A percentile compares a stretch with the other conserved stretches of the same genome.
These are phyloP conservation scores for Xiphorhynchus erythropygius DNA, from an alignment of 2,797 vertebrate species.

Conservation along the genomic window DNA sequence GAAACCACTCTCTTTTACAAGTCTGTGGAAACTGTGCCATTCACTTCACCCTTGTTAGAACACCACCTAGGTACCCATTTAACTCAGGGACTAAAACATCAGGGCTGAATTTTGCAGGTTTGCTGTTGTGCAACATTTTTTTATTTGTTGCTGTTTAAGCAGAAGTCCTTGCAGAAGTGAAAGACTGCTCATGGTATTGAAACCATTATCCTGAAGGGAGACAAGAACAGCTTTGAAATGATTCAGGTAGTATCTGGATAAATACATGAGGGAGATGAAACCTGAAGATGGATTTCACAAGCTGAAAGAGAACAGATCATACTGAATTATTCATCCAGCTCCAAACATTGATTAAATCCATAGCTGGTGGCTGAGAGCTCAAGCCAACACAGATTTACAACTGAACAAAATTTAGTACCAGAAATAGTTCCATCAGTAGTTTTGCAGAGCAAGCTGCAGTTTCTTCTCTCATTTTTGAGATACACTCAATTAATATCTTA, in stretches of 20 bases:
- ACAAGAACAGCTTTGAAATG: neutral
- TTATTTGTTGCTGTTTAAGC: neutral
- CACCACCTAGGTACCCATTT: neutral
- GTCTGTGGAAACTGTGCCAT: neutral
- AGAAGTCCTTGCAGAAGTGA: neutral
- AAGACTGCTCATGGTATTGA: neutral
- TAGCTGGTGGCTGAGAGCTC: constrained; percentile 34
- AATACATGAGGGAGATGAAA: constrained; percentile 28
- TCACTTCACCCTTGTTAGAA: neutral
- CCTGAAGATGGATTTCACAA: constrained; percentile 34
- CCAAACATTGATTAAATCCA: constrained; percentile 56
- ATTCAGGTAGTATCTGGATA: constrained; percentile 2
- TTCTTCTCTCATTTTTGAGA: constrained; percentile 2
- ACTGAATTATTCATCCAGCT: constrained; percentile 55
- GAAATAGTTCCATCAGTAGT: constrained; percentile 24
- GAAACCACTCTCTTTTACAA: neutral
- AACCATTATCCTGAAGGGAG: neutral
- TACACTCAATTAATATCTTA: neutral
- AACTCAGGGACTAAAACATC: neutral
- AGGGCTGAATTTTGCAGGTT: neutral
- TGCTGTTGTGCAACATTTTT: neutral
- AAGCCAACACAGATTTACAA: constrained; percentile 38
- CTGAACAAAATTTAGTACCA: constrained; percentile 37
- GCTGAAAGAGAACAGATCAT: constrained; percentile 30
- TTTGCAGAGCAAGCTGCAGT: neutral